Evolutionary conservation across 2,113 vertebrate genomes (phyloP).

Genomic region (Centropristis striata): DNA sequence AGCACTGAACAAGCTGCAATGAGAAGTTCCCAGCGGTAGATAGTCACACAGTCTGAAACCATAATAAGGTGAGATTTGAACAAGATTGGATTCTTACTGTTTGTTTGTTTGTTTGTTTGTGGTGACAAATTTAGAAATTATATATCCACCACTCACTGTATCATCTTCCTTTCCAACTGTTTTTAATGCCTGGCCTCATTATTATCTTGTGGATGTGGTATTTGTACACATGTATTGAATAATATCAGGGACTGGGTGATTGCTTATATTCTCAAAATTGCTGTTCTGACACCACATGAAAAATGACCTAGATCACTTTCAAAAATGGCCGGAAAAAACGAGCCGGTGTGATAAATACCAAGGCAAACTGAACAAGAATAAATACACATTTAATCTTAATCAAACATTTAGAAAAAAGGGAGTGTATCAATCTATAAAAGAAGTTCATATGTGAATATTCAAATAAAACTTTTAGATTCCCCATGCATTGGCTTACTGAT

Average conservation of each 20-base stretch:
- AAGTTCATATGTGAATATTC: not conserved
- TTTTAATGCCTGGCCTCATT: constrained; percentile 6
- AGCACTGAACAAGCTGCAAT: constrained; percentile 1
- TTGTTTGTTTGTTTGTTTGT: not conserved
- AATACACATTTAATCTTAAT: constrained; percentile 10
- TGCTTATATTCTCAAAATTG: constrained; percentile 35
- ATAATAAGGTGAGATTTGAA: constrained; percentile 28
- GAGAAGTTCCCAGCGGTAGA: not conserved
- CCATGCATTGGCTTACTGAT: not conserved
- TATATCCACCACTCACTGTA: not conserved
- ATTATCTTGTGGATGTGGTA: constrained; percentile 15
- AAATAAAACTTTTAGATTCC: not conserved
- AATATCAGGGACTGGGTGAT: constrained; percentile 23
- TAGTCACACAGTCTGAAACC: constrained; percentile 20
- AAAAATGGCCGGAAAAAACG: constrained; percentile 23
- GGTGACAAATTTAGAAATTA: constrained; percentile 13
- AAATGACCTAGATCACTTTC: constrained; percentile 39
- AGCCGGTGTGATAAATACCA: constrained; percentile 26
- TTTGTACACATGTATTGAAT: constrained; percentile 15
- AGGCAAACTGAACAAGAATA: constrained; percentile 11
- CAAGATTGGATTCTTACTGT: no score
- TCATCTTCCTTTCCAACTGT: not conserved
- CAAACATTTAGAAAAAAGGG: not conserved
- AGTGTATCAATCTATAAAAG: not conserved
- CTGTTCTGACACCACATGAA: constrained; percentile 56